Evolutionary conservation across 2,888 invertebrate species (phyloP).

Genomic region (Rhorus exstirpatorius): DNA sequence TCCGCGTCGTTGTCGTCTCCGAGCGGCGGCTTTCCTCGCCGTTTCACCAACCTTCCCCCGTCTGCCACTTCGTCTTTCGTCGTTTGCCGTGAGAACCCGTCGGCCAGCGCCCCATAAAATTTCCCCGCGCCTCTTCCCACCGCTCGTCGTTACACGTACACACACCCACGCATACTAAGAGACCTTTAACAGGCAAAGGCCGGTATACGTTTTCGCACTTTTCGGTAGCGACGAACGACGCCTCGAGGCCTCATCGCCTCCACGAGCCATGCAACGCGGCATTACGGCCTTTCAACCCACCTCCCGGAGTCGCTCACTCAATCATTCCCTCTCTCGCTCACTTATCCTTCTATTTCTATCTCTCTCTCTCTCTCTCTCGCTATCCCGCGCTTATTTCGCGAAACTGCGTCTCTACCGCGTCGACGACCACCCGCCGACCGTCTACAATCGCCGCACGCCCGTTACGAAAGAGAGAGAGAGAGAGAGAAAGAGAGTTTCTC

Average conservation of each 20-base stretch:
- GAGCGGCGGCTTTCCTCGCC: constrained; percentile 63
- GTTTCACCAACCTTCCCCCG: constrained; percentile 51
- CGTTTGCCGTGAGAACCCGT: constrained; percentile 68
- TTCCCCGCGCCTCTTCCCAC: constrained; percentile 34
- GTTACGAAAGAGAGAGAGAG: constrained; percentile 65
- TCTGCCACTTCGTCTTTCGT: constrained; percentile 54
- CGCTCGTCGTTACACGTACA: constrained; percentile 71
- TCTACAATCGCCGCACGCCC: constrained; percentile 68
- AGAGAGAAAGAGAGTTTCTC: constrained; percentile 14
- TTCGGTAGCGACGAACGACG: constrained; percentile 76
- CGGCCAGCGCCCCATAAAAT: constrained; percentile 62
- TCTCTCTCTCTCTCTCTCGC: constrained; percentile 18
- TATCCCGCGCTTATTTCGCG: constrained; percentile 41
- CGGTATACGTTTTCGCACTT: constrained; percentile 66
- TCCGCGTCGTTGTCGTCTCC: constrained; percentile 66
- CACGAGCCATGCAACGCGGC: constrained; percentile 80
- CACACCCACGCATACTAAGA: constrained; percentile 72
- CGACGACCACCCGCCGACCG: constrained; percentile 71
- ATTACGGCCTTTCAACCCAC: constrained; percentile 68
- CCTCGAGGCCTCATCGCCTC: constrained; percentile 84
- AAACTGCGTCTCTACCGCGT: constrained; percentile 46
- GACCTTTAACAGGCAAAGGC: not conserved
- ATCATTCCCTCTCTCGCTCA: constrained; percentile 7
- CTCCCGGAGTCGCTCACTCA: constrained; percentile 29
- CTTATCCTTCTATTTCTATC: not conserved